Base-by-base conservation (phyloP, 2,113 vertebrate species). In the Crotalus tigris region DNA sequence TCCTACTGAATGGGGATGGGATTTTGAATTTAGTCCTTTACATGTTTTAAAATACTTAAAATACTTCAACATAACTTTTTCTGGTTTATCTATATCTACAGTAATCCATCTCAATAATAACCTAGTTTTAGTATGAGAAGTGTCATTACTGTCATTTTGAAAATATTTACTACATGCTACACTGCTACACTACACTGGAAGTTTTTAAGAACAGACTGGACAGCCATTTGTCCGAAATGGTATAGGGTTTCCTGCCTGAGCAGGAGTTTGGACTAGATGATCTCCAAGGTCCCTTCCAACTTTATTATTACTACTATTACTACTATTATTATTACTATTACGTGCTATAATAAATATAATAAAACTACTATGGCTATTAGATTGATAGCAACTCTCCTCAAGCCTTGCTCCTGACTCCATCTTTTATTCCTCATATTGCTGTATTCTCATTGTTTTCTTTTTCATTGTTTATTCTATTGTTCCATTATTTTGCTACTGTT, bases 261-360 rank as follows among this genome's bases (percentile, higher is more conserved):
- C 49, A 49, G 49, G 6, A 5, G 7, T 6, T 49, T 49, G 49
- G 49, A 49, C 49, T 49, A 6, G 49, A 49, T 49, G 49, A 49
- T 6, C 49, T 49, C 6, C 49, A 49, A 49, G 49, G 49, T 49
- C 49, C 49, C 49, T 49, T 49, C 49, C 49, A 49, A 49, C 49
- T 46, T 46, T 46, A 46, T 0, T 46, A 46, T 46, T 46, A 46
- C 3, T 49, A 49, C 5, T 49, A 49, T 0, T 49, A 49, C 5
- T 49, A 46, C 3, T 46, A 46, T 46, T 46, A 46, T 46, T 46
- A 46, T 46, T 46, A 46, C 4, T 46, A 46, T 46, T 46, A 33
- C 87, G 85, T 29, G 46, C n/a, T 61, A 55, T 89, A 91, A 88
- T 91, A 91, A 90, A 93, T 51, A 51, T 51, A 9, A 51, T 51